phyloP scores from a whole-genome alignment of 2,113 vertebrate genomes.

The Grammomys dolichurus region DNA sequence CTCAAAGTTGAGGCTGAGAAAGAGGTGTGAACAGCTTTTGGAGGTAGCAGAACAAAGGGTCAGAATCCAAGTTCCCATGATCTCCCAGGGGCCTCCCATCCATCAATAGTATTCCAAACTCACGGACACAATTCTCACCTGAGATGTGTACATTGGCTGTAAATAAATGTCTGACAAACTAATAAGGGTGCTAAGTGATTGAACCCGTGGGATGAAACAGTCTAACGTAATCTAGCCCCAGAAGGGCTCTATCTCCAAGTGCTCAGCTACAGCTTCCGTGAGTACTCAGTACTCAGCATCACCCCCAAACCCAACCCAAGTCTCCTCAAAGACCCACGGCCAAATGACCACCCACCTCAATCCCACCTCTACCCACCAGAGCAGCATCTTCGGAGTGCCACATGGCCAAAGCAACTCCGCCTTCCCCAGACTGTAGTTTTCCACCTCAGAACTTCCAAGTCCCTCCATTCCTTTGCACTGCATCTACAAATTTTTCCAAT shows the following conservation, averaged over 20 bases:
- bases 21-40: background rate
- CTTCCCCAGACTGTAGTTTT: slow-evolving; percentile 58
- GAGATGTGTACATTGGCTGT: background rate
- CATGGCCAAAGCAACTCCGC: background rate
- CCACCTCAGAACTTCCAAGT: slow-evolving; percentile 56
- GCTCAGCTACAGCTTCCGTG: background rate
- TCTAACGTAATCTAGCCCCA: background rate
- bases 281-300: background rate
- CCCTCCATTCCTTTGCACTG: slow-evolving; percentile 77
- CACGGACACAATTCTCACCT: background rate
- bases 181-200: too few relatives aligned
- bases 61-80: background rate
- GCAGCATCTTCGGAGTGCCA: background rate
- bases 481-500: slow-evolving; percentile 81
- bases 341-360: background rate
- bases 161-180: background rate
- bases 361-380: background rate
- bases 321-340: background rate
- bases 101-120: background rate
- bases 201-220: background rate
- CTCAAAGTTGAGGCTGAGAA: background rate
- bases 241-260: background rate
- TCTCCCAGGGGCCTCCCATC: background rate
- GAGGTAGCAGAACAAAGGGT: background rate
- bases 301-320: background rate